A percentile compares a stretch with the other conserved stretches of the same genome.
Evolutionary conservation across 2,888 invertebrate species (phyloP).

Genomic region (Timema cristinae): DNA sequence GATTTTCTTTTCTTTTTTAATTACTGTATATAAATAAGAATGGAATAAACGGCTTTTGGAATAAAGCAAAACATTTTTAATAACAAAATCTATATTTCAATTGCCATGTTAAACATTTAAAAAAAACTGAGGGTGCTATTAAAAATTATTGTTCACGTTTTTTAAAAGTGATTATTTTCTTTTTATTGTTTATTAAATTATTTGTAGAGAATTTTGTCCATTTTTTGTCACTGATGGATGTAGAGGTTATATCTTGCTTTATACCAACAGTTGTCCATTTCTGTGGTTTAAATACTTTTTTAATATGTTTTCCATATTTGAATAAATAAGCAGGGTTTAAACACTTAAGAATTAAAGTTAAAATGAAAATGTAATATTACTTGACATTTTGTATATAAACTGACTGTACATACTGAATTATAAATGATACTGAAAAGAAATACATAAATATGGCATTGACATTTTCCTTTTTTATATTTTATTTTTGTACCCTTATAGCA

Average conservation of each 20-base stretch:
- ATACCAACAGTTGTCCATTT: background rate
- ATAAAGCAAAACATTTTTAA: conserved; percentile 20
- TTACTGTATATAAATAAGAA: conserved; percentile 22
- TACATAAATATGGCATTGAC: conserved; percentile 22
- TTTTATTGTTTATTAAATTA: no score
- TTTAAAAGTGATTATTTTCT: conserved; percentile 5
- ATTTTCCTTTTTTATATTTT: conserved; percentile 11
- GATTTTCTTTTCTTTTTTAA: conserved; percentile 29
- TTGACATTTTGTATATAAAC: conserved; percentile 28
- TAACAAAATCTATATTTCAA: conserved; percentile 19
- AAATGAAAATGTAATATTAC: conserved; percentile 25
- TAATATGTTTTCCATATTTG: conserved; percentile 17
- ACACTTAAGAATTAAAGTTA: conserved; percentile 20
- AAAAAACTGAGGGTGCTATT: conserved; percentile 27
- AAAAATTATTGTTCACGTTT: conserved; percentile 17
- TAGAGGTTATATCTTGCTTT: background rate
- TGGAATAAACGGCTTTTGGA: conserved; percentile 21
- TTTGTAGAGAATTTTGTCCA: conserved; percentile 12
- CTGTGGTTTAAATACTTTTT: no score
- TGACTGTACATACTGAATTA: conserved; percentile 27
- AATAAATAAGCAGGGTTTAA: conserved; percentile 29
- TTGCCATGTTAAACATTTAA: conserved; percentile 19
- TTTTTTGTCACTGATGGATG: background rate
- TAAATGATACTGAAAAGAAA: conserved; percentile 15
- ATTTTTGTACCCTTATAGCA: background rate